These are phyloP conservation scores for Seira ritae DNA, from an alignment of 2,888 invertebrate species.

Conservation along the genomic window DNA sequence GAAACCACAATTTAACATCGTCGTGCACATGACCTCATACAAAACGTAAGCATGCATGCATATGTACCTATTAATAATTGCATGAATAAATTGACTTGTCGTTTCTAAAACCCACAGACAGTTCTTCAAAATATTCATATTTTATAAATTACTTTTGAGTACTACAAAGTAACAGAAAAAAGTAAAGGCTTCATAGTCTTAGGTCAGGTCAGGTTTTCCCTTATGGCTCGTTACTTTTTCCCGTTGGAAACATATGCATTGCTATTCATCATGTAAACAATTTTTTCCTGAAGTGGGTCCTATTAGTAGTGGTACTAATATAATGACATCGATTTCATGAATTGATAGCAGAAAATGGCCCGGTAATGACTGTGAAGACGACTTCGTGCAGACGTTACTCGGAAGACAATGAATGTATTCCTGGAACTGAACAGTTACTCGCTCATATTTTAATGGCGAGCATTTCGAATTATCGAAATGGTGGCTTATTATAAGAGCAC, in stretches of 20 bases:
- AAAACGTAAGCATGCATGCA: not conserved
- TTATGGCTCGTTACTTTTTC: conserved; percentile 15
- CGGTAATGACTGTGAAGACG: conserved; percentile 41
- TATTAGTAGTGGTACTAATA: not conserved
- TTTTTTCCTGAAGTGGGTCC: not conserved
- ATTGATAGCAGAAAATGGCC: conserved; percentile 49
- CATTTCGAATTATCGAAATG: conserved; percentile 33
- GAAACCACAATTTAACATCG: conserved; percentile 52
- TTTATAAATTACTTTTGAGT: not conserved
- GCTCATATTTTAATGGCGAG: not conserved
- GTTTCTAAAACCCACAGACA: not conserved
- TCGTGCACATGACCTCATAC: conserved; percentile 22
- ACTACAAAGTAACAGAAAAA: not conserved
- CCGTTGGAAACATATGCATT: not conserved
- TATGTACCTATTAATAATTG: not conserved
- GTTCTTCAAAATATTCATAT: not conserved
- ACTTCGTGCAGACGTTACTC: conserved; percentile 15
- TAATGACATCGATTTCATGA: conserved; percentile 54
- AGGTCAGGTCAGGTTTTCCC: conserved; percentile 38
- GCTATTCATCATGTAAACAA: conserved; percentile 46
- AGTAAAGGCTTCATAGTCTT: no score
- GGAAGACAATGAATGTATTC: conserved; percentile 37
- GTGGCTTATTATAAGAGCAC: conserved; percentile 49
- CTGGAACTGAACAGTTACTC: conserved; percentile 35
- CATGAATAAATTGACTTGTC: not conserved